Evolutionary conservation across 2,888 invertebrate species (phyloP), one percentile per base, ranked within the genome.

Genomic region (Acrobasis consociella): DNA sequence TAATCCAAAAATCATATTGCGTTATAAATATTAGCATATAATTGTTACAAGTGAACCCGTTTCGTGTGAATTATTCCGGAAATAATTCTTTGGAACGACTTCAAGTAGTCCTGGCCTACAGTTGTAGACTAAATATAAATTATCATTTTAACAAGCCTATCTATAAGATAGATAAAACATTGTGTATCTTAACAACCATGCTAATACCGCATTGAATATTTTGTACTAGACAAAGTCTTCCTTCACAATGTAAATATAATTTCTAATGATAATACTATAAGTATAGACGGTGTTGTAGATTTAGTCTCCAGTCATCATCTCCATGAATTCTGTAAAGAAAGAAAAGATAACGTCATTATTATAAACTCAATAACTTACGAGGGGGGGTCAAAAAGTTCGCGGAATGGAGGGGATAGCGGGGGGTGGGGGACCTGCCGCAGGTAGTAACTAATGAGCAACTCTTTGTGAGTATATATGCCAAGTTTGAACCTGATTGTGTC

Each of bases 281-380:
- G 69, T 68, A 65, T 65, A 64, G 67, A 71, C 67, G 67, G 68
- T 65, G 63, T 63, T 49, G 5, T 68, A 68, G 66, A 67, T 74
- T 94, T 95, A 97, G 89, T 97, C 97, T 80, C 97, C 97, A 81
- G 97, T 97, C 97, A 97, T 97, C 97, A 97, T 97, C 93, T 97
- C 97, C 97, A 97, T 97, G 93, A 97, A 97, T 93, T 97, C 97
- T 97, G 93, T 63, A 93, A 93, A 72, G 76, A 84, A 75, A 67
- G 62, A 69, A 69, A 71, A 63, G 39, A 63, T 39, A 49, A 49
- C 13, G 13, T 42, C 52, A 42, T 8, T 62, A 64, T 53, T 31
- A 3, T 10, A 1, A 46, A 13, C 11, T 31, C 31, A 8, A 31
- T 7, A 5, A 31, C 7, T 1, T 22, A 22, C 3, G 22, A 22